phyloP scores from a whole-genome alignment of 1,140 invertebrate species.

The Pseudomyrmex gracilis region DNA sequence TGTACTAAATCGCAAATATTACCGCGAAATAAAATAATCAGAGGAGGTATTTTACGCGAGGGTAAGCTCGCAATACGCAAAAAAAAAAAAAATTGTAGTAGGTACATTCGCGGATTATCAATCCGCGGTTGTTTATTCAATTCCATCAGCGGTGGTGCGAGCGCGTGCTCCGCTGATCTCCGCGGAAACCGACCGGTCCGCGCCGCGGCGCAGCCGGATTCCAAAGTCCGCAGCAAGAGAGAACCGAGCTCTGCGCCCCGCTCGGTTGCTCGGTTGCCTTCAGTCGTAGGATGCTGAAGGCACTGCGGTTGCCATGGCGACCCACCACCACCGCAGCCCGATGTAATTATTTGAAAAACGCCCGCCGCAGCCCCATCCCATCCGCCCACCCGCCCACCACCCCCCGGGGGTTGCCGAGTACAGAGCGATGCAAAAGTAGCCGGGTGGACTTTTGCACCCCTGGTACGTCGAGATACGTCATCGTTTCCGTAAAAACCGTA shows the following conservation, averaged over 20 bases:
- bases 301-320: constrained; percentile 83
- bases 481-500: no score
- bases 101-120: constrained; percentile 54
- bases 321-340: constrained; percentile 82
- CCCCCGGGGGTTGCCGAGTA: constrained; percentile 69
- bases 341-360: constrained; percentile 86
- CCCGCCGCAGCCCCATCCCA: constrained; percentile 77
- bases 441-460: constrained; percentile 64
- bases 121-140: constrained; percentile 46
- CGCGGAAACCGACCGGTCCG: constrained; percentile 69
- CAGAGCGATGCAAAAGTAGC: constrained; percentile 81
- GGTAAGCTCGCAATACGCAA: background rate
- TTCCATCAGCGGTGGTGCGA: constrained; percentile 37
- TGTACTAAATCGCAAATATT: constrained; percentile 26
- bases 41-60: constrained; percentile 30
- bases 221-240: constrained; percentile 69
- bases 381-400: constrained; percentile 36
- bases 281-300: constrained; percentile 81
- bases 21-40: constrained; percentile 41
- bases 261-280: constrained; percentile 81
- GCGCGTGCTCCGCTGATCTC: constrained; percentile 47
- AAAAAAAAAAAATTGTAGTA: constrained; percentile 19
- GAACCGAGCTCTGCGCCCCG: constrained; percentile 73
- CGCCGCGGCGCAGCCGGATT: constrained; percentile 44
- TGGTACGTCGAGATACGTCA: constrained; percentile 23